A percentile compares a stretch with the other conserved stretches of the same genome.
phyloP scores from a whole-genome alignment of 2,113 vertebrate genomes.

The Phalacrocorax aristotelis region DNA sequence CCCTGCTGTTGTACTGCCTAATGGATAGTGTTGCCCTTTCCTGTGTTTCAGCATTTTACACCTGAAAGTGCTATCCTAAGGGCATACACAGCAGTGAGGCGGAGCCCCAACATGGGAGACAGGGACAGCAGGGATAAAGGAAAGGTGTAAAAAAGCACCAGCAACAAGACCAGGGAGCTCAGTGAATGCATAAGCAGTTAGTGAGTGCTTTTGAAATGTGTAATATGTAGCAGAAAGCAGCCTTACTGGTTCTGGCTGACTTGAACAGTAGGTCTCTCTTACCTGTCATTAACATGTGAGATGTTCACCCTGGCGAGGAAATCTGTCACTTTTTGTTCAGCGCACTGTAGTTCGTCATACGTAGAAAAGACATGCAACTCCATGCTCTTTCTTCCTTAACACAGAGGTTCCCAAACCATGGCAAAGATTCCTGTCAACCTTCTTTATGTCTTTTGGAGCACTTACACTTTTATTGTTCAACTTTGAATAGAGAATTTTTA shows the following conservation, averaged over 20 bases:
- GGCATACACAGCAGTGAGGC: neutral
- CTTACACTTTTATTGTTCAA: slow-evolving; percentile 1
- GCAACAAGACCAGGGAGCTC: neutral
- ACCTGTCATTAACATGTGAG: neutral
- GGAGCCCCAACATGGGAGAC: neutral
- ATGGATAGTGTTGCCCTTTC: neutral
- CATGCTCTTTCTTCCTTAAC: neutral
- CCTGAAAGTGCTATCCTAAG: neutral
- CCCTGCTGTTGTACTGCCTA: neutral
- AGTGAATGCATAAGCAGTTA: neutral
- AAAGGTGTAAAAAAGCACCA: neutral
- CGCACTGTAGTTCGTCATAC: neutral
- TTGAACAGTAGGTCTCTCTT: neutral
- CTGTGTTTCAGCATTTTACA: neutral
- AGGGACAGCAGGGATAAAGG: neutral
- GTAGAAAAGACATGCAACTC: neutral
- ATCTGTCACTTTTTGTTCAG: neutral
- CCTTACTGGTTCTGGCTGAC: neutral
- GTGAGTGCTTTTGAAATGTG: neutral
- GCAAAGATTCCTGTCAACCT: neutral
- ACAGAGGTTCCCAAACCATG: neutral
- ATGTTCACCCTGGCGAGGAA: neutral
- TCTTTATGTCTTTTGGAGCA: slow-evolving; percentile 13
- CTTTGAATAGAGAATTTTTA: neutral
- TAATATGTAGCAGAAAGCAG: neutral